These are phyloP conservation scores for Drosophila peninsularis DNA, from an alignment of 2,888 invertebrate genomes.

Conservation along the genomic window DNA sequence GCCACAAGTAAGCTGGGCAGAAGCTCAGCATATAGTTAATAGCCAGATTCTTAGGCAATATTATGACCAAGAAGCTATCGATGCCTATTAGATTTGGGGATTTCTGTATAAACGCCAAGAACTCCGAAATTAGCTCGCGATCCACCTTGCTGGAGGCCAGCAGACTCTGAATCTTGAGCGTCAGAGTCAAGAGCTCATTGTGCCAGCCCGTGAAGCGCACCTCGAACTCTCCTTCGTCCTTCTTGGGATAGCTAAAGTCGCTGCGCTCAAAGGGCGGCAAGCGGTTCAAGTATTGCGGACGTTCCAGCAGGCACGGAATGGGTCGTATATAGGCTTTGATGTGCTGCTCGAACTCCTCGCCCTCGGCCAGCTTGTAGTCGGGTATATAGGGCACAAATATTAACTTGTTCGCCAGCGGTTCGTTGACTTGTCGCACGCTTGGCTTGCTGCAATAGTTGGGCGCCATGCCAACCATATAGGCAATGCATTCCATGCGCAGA, in stretches of 20 bases:
- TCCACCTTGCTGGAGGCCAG: conserved; percentile 86
- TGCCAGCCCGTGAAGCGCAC: conserved; percentile 82
- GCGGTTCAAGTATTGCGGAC: conserved; percentile 83
- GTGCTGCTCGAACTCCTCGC: conserved; percentile 70
- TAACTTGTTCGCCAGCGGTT: conserved; percentile 49
- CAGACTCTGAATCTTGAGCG: conserved; percentile 83
- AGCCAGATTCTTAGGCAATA: conserved; percentile 86
- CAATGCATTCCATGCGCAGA: conserved; percentile 82
- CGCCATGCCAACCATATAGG: conserved; percentile 75
- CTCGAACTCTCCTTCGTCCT: conserved; percentile 81
- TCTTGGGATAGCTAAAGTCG: conserved; percentile 81
- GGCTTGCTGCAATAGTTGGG: conserved; percentile 69
- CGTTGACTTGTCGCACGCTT: conserved; percentile 40
- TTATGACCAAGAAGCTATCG: conserved; percentile 85
- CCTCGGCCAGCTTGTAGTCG: conserved; percentile 77
- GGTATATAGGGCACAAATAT: conserved; percentile 82
- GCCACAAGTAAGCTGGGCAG: conserved; percentile 87
- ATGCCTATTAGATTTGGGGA: conserved; percentile 86
- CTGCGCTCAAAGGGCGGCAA: conserved; percentile 81
- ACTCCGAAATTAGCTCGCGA: conserved; percentile 86
- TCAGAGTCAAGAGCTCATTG: conserved; percentile 80
- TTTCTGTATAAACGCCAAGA: conserved; percentile 87
- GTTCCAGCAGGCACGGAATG: conserved; percentile 81
- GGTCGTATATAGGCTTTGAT: conserved; percentile 79
- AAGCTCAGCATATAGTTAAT: conserved; percentile 86